phyloP scores from a whole-genome alignment of 2,888 invertebrate genomes.

The Pristionchus maxplancki region DNA sequence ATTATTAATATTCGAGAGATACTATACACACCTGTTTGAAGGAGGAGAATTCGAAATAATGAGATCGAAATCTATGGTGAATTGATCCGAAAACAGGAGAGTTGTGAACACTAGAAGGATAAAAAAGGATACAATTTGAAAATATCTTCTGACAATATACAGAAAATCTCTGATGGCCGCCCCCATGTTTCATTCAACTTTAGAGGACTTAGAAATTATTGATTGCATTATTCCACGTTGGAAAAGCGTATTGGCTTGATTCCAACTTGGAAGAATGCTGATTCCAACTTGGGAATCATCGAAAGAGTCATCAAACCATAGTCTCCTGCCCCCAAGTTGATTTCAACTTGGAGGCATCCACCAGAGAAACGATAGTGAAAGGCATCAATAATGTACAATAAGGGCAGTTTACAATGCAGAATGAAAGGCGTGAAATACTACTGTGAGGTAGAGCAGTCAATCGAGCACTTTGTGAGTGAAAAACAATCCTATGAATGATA shows the following conservation, averaged over 20 bases:
- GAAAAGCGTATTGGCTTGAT: too few species aligned
- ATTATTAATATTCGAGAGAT: not conserved
- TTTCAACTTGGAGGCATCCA: too few species aligned
- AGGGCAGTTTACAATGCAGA: not conserved
- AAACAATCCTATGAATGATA: not conserved
- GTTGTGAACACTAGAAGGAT: too few species aligned
- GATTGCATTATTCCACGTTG: too few species aligned
- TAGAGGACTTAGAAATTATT: too few species aligned
- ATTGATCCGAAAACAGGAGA: not conserved
- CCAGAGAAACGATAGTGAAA: not conserved
- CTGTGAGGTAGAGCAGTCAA: not conserved
- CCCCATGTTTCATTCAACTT: too few species aligned
- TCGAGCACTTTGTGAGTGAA: not conserved
- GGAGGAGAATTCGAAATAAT: not conserved
- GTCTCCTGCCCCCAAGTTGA: too few species aligned
- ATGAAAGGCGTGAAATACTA: not conserved
- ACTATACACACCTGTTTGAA: not conserved
- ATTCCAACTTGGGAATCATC: too few species aligned
- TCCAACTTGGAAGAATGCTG: too few species aligned
- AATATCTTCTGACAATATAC: too few species aligned
- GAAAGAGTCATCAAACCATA: too few species aligned
- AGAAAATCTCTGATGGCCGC: not conserved
- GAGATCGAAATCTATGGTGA: not conserved
- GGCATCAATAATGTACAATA: not conserved
- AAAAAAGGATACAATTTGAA: too few species aligned